These are phyloP conservation scores for Cepaea hortensis DNA, from an alignment of 2,888 invertebrate genomes.

Conservation along the genomic window DNA sequence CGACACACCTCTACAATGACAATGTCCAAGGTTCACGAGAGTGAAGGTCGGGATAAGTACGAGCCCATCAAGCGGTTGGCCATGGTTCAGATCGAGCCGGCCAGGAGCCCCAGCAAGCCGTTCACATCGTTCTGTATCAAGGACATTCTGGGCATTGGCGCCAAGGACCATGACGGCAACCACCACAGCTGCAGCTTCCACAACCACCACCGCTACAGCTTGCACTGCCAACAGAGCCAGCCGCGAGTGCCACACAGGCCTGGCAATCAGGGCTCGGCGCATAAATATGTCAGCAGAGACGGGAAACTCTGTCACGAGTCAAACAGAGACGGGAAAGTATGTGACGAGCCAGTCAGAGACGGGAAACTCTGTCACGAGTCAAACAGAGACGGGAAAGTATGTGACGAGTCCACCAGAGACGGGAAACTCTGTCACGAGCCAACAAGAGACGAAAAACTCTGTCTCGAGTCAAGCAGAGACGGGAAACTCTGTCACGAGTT, in stretches of 20 bases:
- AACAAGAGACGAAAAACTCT: neutral
- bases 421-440: neutral
- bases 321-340: neutral
- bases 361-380: neutral
- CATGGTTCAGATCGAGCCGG: slow-evolving; percentile 67
- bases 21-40: slow-evolving; percentile 33
- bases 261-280: neutral
- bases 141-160: slow-evolving; percentile 62
- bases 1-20: slow-evolving; percentile 28
- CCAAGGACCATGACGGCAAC: neutral
- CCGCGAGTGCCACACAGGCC: neutral
- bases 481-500: neutral
- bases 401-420: neutral
- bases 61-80: slow-evolving; percentile 67
- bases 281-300: neutral
- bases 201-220: neutral
- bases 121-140: slow-evolving; percentile 70
- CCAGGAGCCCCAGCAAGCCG: slow-evolving; percentile 67
- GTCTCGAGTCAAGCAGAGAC: neutral
- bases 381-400: neutral
- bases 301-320: neutral
- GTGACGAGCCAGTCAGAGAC: neutral
- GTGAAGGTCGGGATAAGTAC: slow-evolving; percentile 58
- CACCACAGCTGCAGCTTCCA: too few relatives aligned
- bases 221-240: too few relatives aligned